These are phyloP conservation scores for Brassicogethes aeneus DNA, from an alignment of 2,888 invertebrate genomes.

Conservation along the genomic window DNA sequence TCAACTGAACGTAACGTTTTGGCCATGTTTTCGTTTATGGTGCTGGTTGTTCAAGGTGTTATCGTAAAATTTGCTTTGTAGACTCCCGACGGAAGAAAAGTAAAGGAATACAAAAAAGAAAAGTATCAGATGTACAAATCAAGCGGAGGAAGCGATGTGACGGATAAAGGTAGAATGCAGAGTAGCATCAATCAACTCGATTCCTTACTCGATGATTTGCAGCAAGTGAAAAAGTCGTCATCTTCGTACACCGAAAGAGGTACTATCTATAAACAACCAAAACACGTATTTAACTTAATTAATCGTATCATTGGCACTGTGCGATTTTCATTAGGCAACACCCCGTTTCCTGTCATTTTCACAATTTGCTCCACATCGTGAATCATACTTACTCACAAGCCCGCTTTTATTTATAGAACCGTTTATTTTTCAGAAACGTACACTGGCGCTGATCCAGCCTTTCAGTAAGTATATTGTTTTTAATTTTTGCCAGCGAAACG, in stretches of 20 bases:
- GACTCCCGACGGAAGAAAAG: conserved; percentile 38
- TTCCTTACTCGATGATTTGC: conserved; percentile 64
- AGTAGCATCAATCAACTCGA: conserved; percentile 69
- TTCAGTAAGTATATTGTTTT: conserved; percentile 31
- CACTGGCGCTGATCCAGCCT: conserved; percentile 35
- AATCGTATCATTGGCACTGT: background rate
- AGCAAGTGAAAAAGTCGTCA: conserved; percentile 40
- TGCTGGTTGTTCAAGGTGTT: too few species aligned
- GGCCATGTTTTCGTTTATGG: too few species aligned
- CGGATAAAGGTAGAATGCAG: conserved; percentile 33
- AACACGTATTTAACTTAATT: background rate
- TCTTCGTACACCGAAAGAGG: conserved; percentile 23
- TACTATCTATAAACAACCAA: conserved; percentile 5
- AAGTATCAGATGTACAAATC: conserved; percentile 33
- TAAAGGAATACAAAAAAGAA: conserved; percentile 37
- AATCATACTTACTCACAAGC: conserved; percentile 7
- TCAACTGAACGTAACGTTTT: too few species aligned
- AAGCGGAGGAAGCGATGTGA: conserved; percentile 17
- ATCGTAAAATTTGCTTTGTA: too few species aligned
- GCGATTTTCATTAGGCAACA: background rate
- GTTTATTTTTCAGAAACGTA: conserved; percentile 35
- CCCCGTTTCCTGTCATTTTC: background rate
- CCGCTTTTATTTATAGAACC: conserved; percentile 16
- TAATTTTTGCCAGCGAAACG: too few species aligned
- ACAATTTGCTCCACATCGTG: conserved; percentile 31